Evolutionary conservation across 2,113 vertebrate species (phyloP), one percentile per base, ranked within the genome.

Genomic region (Corynorhinus townsendii): DNA sequence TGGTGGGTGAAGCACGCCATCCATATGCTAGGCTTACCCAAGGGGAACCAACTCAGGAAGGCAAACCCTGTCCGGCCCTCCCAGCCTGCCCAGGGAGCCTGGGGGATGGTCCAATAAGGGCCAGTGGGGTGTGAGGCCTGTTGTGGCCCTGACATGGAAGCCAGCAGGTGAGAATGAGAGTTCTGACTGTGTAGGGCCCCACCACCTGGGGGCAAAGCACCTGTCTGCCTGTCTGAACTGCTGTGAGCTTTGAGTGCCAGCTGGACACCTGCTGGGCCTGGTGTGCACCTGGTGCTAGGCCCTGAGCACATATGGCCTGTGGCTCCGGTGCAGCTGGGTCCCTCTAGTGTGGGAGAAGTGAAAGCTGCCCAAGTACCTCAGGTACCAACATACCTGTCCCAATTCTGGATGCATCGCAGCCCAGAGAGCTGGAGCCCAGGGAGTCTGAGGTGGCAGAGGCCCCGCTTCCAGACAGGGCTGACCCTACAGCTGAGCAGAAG

Each of bases 381-480:
- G 59, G 59, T 62, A 62, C 59, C 95, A 5, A n/a, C 77, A 2
- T 98, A 99, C 99, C 99, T 99, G 99, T 98, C 97, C 99, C 98
- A 71, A 99, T 99, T 40, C 97, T 98, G 17, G 99, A 99, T 3
- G 97, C 98, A 3, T 95, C 97, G 15, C 98, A 99, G 97, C 98
- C 99, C 26, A 99, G 98, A 20, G 99, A 99, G 4, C 98, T 98
- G 1, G 99, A 99, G 49, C 98, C 99, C 97, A 99, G 98, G 20
- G 99, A 99, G 10, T 98, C 98, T 0, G 98, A 98, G 91, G 98
- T 94, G 87, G 98, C 97, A 4, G 98, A 99, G 1, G 97, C 97
- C 5, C 96, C 97, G 0, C 98, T 98, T 33, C 99, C 98, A 0
- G 99, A 99, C 0, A 98, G 99, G 71, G 99, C 99, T 0, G 99